Evolutionary conservation across 2,888 invertebrate genomes (phyloP).

Genomic region (Cephalotes varians): DNA sequence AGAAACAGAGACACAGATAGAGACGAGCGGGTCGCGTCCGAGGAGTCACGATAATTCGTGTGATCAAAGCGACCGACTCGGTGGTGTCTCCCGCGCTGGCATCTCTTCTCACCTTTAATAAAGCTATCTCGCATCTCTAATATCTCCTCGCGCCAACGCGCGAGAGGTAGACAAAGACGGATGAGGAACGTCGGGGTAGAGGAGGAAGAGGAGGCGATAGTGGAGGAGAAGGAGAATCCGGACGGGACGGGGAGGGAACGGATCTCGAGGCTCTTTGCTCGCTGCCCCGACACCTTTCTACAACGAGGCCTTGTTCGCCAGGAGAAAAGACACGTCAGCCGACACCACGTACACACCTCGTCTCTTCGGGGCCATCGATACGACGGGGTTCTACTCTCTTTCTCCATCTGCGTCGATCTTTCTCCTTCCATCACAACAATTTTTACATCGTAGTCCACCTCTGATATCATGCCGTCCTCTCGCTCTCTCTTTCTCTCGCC

Average conservation of each 20-base stretch:
- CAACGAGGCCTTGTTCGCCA: slow-evolving; percentile 79
- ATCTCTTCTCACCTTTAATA: slow-evolving; percentile 81
- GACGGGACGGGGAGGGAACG: slow-evolving; percentile 54
- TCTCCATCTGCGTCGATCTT: slow-evolving; percentile 46
- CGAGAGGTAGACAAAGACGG: slow-evolving; percentile 71
- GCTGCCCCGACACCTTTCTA: slow-evolving; percentile 77
- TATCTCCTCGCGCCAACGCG: slow-evolving; percentile 73
- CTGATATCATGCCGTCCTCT: slow-evolving; percentile 9
- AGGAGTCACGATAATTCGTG: slow-evolving; percentile 72
- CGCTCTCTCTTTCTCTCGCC: slow-evolving; percentile 19
- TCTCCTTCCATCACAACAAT: not conserved
- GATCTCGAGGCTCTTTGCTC: slow-evolving; percentile 71
- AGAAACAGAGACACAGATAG: slow-evolving; percentile 5
- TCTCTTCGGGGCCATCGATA: slow-evolving; percentile 76
- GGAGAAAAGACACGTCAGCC: slow-evolving; percentile 80
- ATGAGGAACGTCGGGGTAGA: slow-evolving; percentile 55
- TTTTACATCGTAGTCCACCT: slow-evolving; percentile 24
- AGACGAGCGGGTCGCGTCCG: slow-evolving; percentile 57
- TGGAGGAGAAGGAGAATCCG: slow-evolving; percentile 39
- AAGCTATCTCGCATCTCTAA: slow-evolving; percentile 83
- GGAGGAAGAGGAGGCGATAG: slow-evolving; percentile 23
- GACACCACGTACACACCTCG: slow-evolving; percentile 75
- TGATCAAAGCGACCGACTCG: slow-evolving; percentile 81
- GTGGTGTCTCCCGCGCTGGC: slow-evolving; percentile 75
- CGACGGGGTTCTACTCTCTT: slow-evolving; percentile 56